A percentile compares a stretch with the other conserved stretches of the same genome.
These are phyloP conservation scores for Notodonta ziczac DNA, from an alignment of 2,888 invertebrate genomes.

Conservation along the genomic window DNA sequence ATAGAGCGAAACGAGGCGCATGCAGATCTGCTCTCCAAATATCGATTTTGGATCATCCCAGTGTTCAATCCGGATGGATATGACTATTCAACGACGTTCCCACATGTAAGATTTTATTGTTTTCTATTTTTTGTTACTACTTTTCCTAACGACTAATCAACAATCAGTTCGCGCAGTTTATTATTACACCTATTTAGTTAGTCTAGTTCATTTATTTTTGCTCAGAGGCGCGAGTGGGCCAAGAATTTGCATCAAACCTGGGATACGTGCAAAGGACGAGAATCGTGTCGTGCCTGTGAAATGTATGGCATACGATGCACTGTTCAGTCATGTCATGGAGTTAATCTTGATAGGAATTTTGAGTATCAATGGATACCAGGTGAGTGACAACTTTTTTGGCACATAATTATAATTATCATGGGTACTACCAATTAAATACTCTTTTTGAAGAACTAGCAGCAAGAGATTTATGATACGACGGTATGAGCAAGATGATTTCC, in stretches of 20 bases:
- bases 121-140: too few relatives aligned
- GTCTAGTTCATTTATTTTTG: constrained; percentile 6
- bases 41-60: constrained; percentile 75
- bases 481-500: too few relatives aligned
- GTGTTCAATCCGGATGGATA: constrained; percentile 80
- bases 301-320: constrained; percentile 65
- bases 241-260: constrained; percentile 75
- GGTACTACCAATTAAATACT: too few relatives aligned
- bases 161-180: too few relatives aligned
- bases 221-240: constrained; percentile 71
- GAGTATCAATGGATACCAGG: constrained; percentile 80
- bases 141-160: too few relatives aligned
- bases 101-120: constrained; percentile 51
- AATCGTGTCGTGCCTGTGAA: constrained; percentile 58
- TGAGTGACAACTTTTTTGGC: constrained; percentile 35
- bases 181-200: neutral
- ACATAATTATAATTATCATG: too few relatives aligned
- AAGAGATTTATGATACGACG: too few relatives aligned
- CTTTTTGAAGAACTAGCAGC: too few relatives aligned
- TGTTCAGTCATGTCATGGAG: constrained; percentile 70
- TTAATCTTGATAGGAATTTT: constrained; percentile 77
- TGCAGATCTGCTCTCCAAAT: constrained; percentile 64
- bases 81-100: constrained; percentile 77
- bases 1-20: constrained; percentile 70
- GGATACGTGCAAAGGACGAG: constrained; percentile 64